Base-by-base conservation (phyloP, 2,797 vertebrate species). In the Ambastaia sidthimunki region DNA sequence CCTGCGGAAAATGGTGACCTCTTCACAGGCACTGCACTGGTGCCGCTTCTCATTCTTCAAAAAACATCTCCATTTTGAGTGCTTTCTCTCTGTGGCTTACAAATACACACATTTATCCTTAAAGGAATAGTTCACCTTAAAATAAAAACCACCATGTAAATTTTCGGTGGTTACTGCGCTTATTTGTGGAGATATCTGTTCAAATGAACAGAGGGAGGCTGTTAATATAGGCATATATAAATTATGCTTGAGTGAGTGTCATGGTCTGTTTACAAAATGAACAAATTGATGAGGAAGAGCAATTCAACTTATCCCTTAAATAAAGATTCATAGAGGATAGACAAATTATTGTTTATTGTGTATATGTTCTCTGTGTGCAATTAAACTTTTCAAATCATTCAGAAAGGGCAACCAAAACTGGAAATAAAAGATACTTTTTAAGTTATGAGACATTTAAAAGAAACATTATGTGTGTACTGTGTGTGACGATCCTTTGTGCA, bases 1-100 rank as follows among this genome's bases (percentile, higher is more conserved):
- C 78, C 80, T 18, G 16, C 52, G 78, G 90, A 81, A 85, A 71
- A 31, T 66, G 37, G 63, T 79, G 82, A 84, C 84, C 83, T 81
- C 84, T 84, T 73, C 81, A 74, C 65, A 72, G 74, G 80, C 69
- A 34, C 55, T 83, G 73, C 11, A 48, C 59, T 78, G 52, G 21
- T 80, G 71, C 57, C 77, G 69, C 28, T 28, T 73, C 67, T 34
- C 47, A 80, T 54, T 28, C 55, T 72, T 62, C 57, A 80, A 74
- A 81, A 84, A 71, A 44, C 37, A 31, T 48, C 19, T 47, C 7
- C 68, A 31, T 16, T 54, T 6, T 15, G 16, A 31, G 19, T 7
- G 15, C 7, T 28, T 31, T 62, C 5, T n/a, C 31, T 65, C 31
- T 11, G 4, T 37, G 18, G 31, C 16, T 62, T 48, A 47, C 48